Percentiles rank a stretch among this genome's conserved stretches.
Conservation (phyloP, 2,113 vertebrate genomes). For the Coptodon bakossiorum region DNA sequence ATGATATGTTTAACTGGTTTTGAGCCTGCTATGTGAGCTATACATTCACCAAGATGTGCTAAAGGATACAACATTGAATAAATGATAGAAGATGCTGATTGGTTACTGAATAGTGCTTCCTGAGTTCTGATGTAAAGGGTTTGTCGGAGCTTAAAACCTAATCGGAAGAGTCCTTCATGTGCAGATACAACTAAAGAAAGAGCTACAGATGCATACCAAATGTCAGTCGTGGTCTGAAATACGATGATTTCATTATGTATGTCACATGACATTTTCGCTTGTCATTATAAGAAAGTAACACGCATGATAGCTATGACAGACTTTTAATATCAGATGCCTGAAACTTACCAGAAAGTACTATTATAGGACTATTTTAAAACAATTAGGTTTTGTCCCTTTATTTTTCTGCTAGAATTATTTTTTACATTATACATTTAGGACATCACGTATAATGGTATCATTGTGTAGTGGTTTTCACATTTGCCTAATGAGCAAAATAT, state of each 20-base stretch:
- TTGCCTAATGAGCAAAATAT: neutral
- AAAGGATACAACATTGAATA: neutral
- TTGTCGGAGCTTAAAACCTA: neutral
- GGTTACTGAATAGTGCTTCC: neutral
- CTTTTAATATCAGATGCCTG: neutral
- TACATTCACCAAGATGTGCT: neutral
- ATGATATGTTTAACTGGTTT: neutral
- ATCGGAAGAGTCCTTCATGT: neutral
- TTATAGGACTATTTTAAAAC: neutral
- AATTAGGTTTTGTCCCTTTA: fast-evolving
- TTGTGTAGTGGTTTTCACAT: fast-evolving
- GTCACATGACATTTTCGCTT: fast-evolving
- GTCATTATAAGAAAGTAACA: fast-evolving
- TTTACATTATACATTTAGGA: neutral
- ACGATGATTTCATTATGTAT: neutral
- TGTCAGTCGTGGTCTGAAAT: neutral
- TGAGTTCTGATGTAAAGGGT: neutral
- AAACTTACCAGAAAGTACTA: fast-evolving
- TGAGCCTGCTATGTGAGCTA: neutral
- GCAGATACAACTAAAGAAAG: neutral
- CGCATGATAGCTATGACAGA: neutral
- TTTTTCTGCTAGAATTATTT: neutral
- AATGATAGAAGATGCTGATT: neutral
- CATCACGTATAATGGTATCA: fast-evolving
- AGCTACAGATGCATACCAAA: neutral